Evolutionary conservation across 2,888 invertebrate species (phyloP).

Genomic region (Agelastica alni): DNA sequence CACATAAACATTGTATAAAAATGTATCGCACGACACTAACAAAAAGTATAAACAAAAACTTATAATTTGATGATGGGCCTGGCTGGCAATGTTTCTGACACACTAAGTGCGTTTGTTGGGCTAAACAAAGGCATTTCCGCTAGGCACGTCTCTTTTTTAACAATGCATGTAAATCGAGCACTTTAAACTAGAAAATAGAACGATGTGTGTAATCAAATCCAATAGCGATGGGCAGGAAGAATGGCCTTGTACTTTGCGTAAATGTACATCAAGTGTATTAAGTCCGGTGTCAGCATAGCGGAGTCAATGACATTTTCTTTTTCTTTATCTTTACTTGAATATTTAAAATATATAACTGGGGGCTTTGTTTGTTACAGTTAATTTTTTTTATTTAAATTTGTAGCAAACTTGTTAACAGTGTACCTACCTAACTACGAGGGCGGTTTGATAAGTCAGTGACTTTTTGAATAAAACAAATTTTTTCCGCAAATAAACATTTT

Average conservation of each 20-base stretch:
- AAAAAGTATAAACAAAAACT: no score
- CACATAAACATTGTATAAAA: no score
- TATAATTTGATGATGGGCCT: neutral
- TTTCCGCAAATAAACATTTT: no score
- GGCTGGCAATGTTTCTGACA: conserved; percentile 1
- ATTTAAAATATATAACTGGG: neutral
- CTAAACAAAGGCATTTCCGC: conserved; percentile 29
- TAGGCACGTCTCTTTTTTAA: conserved; percentile 29
- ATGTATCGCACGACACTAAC: no score
- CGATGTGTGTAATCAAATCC: conserved; percentile 17
- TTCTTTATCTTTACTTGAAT: no score
- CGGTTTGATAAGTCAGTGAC: no score
- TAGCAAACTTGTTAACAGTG: no score
- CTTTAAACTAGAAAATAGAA: conserved; percentile 26
- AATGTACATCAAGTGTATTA: conserved; percentile 6
- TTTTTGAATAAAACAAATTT: no score
- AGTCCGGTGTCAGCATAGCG: conserved; percentile 8
- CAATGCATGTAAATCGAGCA: conserved; percentile 25
- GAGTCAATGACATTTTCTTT: conserved; percentile 29
- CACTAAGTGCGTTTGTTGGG: conserved; percentile 7
- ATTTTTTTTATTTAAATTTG: neutral
- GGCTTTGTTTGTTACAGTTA: neutral
- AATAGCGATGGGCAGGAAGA: conserved; percentile 28
- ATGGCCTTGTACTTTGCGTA: conserved; percentile 26
- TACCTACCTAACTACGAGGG: no score